A percentile compares a stretch with the other conserved stretches of the same genome.
Conservation (phyloP, 1,140 invertebrate genomes). For the Lethrus apterus region DNA sequence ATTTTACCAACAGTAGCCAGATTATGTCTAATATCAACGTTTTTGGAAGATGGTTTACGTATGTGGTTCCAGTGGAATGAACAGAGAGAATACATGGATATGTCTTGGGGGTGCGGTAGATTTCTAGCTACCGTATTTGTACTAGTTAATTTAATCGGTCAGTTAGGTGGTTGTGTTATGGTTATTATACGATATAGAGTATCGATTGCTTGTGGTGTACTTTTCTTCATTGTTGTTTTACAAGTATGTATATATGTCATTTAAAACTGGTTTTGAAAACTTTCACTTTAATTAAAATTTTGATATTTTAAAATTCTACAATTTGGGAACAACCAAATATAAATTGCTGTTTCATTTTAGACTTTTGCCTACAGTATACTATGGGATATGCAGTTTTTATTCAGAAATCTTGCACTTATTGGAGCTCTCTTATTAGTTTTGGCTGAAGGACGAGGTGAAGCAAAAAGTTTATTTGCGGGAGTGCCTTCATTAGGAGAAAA, state of each 20-base stretch:
- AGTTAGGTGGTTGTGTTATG: conserved; percentile 92
- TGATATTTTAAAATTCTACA: background rate
- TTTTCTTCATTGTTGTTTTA: conserved; percentile 94
- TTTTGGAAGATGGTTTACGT: conserved; percentile 96
- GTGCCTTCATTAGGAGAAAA: conserved; percentile 94
- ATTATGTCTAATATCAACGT: conserved; percentile 97
- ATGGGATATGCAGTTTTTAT: conserved; percentile 96
- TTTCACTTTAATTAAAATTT: background rate
- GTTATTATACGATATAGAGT: conserved; percentile 89
- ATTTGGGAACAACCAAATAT: background rate
- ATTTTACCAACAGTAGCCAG: conserved; percentile 91
- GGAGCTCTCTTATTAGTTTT: conserved; percentile 90
- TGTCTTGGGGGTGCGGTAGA: conserved; percentile 95
- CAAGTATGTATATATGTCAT: conserved; percentile 56
- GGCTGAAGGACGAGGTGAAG: conserved; percentile 89
- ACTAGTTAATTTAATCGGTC: conserved; percentile 88
- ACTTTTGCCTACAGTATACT: conserved; percentile 96
- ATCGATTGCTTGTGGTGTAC: conserved; percentile 85
- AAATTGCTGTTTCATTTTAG: conserved; percentile 46
- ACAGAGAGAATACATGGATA: conserved; percentile 96
- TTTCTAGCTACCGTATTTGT: conserved; percentile 90
- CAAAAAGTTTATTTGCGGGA: conserved; percentile 93
- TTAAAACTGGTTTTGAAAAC: too few relatives aligned
- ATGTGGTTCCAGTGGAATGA: conserved; percentile 99
- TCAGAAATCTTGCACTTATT: conserved; percentile 91